Base-by-base conservation (phyloP, 2,113 vertebrate species). In the Burhinus oedicnemus region DNA sequence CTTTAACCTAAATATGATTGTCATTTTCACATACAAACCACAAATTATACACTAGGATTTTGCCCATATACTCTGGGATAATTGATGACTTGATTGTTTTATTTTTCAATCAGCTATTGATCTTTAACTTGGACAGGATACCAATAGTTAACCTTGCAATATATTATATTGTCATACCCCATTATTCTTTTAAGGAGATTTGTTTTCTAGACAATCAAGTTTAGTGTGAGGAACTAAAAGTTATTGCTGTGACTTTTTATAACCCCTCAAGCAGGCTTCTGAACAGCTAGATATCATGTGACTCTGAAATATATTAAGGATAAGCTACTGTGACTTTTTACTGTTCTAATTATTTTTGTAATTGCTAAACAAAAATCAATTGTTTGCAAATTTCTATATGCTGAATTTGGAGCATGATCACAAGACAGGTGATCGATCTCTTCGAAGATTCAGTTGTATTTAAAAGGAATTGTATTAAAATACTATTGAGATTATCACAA, bases 241-340 rank as follows among this genome's bases (percentile, higher is more conserved):
- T 57, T 89, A 69, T 45, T 71, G 58, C 20, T 34, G 40, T 97
- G 97, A 97, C 97, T 95, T 95, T 97, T 65, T 87, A 93, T 97
- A 97, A 98, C 92, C 96, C 92, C 86, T 85, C 10, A 16, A 82
- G 74, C 49, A 92, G 60, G 97, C 96, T 93, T 97, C 94, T 96
- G 97, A 98, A 98, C 97, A 98, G 95, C 96, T 83, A 89, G 97
- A 92, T 88, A 98, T 98, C 98, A 98, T 97, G 98, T 98, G 98
- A 91, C 96, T 96, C 94, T 71, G 57, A 12, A 38, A 77, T 4
- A 26, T 8, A 69, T 23, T 61, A 64, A 82, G 57, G 49, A 61
- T 27, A 44, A 91, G 44, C 42, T 68, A 25, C 52, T 55, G 97
- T 98, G 98, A 96, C 95, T 98, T 98, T 96, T 97, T 85, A 70